phyloP scores from a whole-genome alignment of 2,797 vertebrate genomes.

The Taeniopygia guttata region DNA sequence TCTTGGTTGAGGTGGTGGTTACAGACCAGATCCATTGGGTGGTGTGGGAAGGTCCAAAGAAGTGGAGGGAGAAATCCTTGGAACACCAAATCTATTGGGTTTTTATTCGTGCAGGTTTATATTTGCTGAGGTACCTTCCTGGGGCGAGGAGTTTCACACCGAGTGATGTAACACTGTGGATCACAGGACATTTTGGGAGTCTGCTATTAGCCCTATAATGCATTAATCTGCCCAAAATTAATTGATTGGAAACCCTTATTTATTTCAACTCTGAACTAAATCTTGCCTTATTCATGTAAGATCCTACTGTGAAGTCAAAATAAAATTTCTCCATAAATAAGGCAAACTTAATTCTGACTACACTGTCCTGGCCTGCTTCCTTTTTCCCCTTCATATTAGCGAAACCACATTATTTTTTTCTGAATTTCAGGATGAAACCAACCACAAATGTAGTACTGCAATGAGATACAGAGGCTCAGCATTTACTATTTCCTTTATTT shows the following conservation, averaged over 20 bases:
- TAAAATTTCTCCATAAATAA: not conserved
- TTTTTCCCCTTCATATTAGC: not conserved
- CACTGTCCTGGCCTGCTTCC: not conserved
- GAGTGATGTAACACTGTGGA: not conserved
- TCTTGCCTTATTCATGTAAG: not conserved
- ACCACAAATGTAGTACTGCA: not conserved
- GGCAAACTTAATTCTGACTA: not conserved
- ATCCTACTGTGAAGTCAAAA: not conserved
- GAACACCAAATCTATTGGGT: not conserved
- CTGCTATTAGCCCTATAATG: not conserved
- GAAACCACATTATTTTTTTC: not conserved
- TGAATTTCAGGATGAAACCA: not conserved
- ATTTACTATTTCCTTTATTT: not conserved
- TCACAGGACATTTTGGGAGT: not conserved
- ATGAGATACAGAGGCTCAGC: not conserved
- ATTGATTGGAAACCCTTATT: not conserved
- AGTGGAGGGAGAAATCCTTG: not conserved
- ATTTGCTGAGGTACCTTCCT: not conserved
- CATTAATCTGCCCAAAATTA: not conserved
- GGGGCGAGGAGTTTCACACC: accelerated
- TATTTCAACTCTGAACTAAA: not conserved
- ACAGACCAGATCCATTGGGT: not conserved
- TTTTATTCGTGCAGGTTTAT: not conserved
- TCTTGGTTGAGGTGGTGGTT: not conserved
- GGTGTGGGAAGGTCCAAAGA: not conserved